Percentiles rank a stretch among this genome's conserved stretches.
phyloP scores from a whole-genome alignment of 1,140 invertebrate species.

The Calycopis cecrops region DNA sequence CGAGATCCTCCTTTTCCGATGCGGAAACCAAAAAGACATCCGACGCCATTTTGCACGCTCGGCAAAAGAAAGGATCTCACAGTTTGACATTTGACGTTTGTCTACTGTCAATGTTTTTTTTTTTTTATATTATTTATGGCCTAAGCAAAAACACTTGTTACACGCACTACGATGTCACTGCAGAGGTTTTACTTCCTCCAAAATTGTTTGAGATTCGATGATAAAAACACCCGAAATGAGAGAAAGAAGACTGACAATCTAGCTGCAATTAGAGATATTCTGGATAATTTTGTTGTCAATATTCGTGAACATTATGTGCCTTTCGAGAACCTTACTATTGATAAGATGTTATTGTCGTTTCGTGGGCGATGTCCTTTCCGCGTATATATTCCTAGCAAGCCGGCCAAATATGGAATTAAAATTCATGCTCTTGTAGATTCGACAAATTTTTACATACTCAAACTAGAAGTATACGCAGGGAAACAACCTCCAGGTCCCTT shows the following conservation, averaged over 20 bases:
- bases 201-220: slow-evolving; percentile 28
- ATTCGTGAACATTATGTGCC: slow-evolving; percentile 36
- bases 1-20: too few relatives aligned
- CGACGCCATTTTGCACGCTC: too few relatives aligned
- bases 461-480: slow-evolving; percentile 35
- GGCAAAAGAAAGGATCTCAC: too few relatives aligned
- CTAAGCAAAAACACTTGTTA: too few relatives aligned
- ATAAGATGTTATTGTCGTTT: slow-evolving; percentile 56
- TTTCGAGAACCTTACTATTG: slow-evolving; percentile 18
- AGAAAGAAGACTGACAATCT: slow-evolving; percentile 25
- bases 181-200: slow-evolving; percentile 19
- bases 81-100: too few relatives aligned
- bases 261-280: too few relatives aligned
- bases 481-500: slow-evolving; percentile 25
- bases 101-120: too few relatives aligned
- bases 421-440: slow-evolving; percentile 39
- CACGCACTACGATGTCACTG: too few relatives aligned
- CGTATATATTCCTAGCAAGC: slow-evolving; percentile 68
- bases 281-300: too few relatives aligned
- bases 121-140: too few relatives aligned
- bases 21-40: too few relatives aligned
- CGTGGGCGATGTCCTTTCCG: slow-evolving; percentile 50
- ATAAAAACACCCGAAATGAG: slow-evolving; percentile 28
- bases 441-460: slow-evolving; percentile 34
- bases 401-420: slow-evolving; percentile 69